phyloP scores from a whole-genome alignment of 2,888 invertebrate species.

The Monoplex corrugatus region DNA sequence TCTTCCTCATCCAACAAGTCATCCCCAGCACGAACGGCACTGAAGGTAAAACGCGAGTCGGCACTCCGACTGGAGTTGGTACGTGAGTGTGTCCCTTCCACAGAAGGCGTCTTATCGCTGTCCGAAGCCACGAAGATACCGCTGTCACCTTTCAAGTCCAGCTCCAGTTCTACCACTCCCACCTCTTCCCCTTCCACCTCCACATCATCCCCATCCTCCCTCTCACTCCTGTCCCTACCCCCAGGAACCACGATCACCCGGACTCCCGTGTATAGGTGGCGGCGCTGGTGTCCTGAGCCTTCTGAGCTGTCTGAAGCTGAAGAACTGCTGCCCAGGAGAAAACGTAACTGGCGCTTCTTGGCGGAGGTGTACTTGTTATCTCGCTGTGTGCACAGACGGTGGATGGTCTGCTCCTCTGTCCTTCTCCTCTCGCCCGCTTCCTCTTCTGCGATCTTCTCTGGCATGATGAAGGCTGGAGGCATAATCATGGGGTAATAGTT shows the following conservation, averaged over 20 bases:
- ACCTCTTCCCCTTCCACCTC: neutral
- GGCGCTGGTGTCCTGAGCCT: neutral
- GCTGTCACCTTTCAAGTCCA: neutral
- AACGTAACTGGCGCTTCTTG: constrained; percentile 28
- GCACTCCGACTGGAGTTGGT: neutral
- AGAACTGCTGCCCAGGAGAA: constrained; percentile 31
- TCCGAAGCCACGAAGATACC: constrained; percentile 8
- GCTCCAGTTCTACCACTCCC: neutral
- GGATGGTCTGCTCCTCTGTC: constrained; percentile 34
- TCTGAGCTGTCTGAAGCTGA: neutral
- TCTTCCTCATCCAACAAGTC: neutral
- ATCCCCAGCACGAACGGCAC: neutral
- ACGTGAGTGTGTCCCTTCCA: neutral
- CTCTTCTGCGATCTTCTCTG: constrained; percentile 25
- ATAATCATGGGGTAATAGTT: neutral
- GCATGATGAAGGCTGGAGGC: constrained; percentile 38
- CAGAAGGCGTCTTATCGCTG: neutral
- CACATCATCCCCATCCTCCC: neutral
- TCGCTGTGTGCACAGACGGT: constrained; percentile 19
- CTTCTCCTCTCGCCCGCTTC: neutral
- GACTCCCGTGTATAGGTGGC: neutral
- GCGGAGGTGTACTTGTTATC: constrained; percentile 40
- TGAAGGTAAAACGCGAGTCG: neutral
- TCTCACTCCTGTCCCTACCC: too few species aligned
- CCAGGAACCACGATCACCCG: neutral